Base-by-base conservation (phyloP, 1,140 invertebrate species). In the Zaprionus capensis region DNA sequence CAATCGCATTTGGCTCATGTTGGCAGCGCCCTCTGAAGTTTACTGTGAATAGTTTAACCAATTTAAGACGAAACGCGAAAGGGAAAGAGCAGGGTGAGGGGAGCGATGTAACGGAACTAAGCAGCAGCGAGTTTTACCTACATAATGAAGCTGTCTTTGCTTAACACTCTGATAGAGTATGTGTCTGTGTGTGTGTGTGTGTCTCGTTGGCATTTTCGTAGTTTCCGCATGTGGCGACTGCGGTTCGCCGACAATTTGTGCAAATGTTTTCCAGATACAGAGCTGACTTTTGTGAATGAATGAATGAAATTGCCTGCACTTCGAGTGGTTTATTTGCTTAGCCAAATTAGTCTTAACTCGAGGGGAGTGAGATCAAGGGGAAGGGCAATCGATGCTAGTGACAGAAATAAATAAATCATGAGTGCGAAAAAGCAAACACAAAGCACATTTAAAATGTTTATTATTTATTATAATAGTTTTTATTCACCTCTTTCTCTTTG, bases 191-290 rank as follows among this genome's bases (percentile, higher is more conserved):
- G 51, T 63, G 65, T 72, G 64, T 28, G 57, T 34, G 9, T 34
- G 31, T 34, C 58, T 36, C 61, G 58, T 55, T 61, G 55, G 64
- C 56, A 82, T 84, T 72, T 36, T 67, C 44, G 17, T 14, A 80
- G 83, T 67, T 85, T 80, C 85, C 78, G 85, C 84, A 85, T 88
- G 85, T 90, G 85, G 85, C 85, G 71, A 81, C 61, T 90, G 85
- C 81, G 85, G 85, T 85, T 66, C 77, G 71, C 85, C 85, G 76
- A 81, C 85, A 88, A 88, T 88, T 88, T 90, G 81, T 82, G 85
- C 81, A 90, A 84, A 84, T 84, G 82, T 68, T 81, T 80, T 84
- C 64, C 64, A 84, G 77, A 68, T 80, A 71, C 41, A 46, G 41
- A 4, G 66, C 77, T 59, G 34, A 88, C 69, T 70, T 67, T 65